phyloP scores from a whole-genome alignment of 2,797 vertebrate species.

The Acropternis orthonyx region DNA sequence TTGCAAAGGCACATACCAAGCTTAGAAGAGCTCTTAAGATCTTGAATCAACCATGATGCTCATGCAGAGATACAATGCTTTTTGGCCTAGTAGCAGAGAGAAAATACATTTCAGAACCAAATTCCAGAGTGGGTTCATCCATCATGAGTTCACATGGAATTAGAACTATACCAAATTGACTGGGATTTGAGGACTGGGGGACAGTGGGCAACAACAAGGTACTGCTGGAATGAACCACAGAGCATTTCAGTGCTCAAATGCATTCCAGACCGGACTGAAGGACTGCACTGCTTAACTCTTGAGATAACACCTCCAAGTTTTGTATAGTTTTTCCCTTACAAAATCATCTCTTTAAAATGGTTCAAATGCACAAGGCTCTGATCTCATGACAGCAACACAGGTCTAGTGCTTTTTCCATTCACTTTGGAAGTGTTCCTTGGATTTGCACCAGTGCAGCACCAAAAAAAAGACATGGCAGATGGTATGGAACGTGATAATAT shows the following conservation, averaged over 20 bases:
- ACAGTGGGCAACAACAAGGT: background rate
- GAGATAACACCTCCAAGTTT: background rate
- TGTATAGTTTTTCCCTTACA: background rate
- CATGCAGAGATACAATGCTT: background rate
- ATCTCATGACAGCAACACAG: background rate
- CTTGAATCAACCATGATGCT: background rate
- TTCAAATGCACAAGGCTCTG: background rate
- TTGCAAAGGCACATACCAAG: background rate
- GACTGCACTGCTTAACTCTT: background rate
- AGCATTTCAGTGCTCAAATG: background rate
- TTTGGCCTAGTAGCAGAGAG: background rate
- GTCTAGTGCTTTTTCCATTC: background rate
- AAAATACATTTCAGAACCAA: background rate
- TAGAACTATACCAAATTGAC: background rate
- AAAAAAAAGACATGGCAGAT: background rate
- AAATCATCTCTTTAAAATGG: background rate
- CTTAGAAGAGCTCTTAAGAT: background rate
- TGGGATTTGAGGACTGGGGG: background rate
- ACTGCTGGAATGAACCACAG: background rate
- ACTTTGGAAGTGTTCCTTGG: background rate
- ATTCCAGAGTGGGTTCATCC: background rate
- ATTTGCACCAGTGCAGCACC: background rate
- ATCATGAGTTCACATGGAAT: no score
- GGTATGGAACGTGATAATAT: accelerated
- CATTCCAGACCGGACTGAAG: background rate